Conservation (phyloP, 2,888 invertebrate genomes). For the Dorcus parallelipipedus region DNA sequence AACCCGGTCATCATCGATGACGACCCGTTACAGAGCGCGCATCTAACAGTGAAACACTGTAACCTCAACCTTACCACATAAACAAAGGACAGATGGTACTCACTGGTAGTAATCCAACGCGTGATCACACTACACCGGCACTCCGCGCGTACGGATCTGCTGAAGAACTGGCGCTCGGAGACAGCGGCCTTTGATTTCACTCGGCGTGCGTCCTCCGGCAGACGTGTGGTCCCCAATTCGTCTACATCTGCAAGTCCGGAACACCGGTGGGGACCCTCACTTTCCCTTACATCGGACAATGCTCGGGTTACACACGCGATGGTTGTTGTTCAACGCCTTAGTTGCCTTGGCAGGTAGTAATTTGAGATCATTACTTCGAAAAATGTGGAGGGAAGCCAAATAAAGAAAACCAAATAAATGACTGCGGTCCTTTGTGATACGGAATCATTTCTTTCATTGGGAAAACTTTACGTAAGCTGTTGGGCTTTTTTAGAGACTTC, state of each 20-base stretch:
- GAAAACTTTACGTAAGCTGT: too few relatives aligned
- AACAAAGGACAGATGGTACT: constrained; percentile 5
- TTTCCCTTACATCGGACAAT: constrained; percentile 10
- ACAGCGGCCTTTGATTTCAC: constrained; percentile 15
- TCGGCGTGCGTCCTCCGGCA: constrained; percentile 5
- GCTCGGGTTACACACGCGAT: not conserved
- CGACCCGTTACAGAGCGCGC: not conserved
- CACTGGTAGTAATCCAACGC: constrained; percentile 4
- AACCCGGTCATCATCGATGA: too few relatives aligned
- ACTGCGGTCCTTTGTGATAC: too few relatives aligned
- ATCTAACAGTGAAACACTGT: not conserved
- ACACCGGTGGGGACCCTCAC: constrained; percentile 5
- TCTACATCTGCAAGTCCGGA: not conserved
- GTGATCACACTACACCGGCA: constrained; percentile 8
- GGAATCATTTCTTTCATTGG: too few relatives aligned
- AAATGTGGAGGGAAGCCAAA: too few relatives aligned
- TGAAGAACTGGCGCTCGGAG: constrained; percentile 12
- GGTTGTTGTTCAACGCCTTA: not conserved
- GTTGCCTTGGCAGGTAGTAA: not conserved
- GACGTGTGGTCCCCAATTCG: not conserved
- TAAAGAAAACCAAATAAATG: too few relatives aligned
- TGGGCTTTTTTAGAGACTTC: too few relatives aligned
- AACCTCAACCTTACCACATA: not conserved
- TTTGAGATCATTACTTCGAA: too few relatives aligned
- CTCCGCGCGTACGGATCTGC: constrained; percentile 12